Conservation (phyloP, 64 coral and sea anemone genomes). For the Anthopleura sola region DNA sequence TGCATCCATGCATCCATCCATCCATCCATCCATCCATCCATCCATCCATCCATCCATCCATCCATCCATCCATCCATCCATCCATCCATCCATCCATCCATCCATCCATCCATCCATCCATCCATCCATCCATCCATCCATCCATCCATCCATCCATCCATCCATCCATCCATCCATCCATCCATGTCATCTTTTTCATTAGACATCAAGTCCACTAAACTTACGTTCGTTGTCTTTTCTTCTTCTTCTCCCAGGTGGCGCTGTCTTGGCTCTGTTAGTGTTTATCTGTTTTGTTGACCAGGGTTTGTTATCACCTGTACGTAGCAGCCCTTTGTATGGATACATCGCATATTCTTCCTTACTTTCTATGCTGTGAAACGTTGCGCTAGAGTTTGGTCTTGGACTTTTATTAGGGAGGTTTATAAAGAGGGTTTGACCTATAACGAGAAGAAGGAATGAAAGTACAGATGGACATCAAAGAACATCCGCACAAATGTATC, state of each 20-base stretch:
- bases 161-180: background rate
- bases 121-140: background rate
- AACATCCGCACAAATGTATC: too few relatives aligned
- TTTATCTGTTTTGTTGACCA: background rate
- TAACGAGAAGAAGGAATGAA: background rate
- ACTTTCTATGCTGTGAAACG: constrained; percentile 28
- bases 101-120: too few relatives aligned
- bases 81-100: too few relatives aligned
- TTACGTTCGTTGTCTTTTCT: constrained; percentile 4
- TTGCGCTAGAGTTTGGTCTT: constrained; percentile 44
- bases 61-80: too few relatives aligned
- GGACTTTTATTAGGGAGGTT: constrained; percentile 16
- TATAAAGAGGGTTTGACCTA: constrained; percentile 43
- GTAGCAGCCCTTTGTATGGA: constrained; percentile 26
- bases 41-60: too few relatives aligned
- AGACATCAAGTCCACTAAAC: background rate
- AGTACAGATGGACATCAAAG: too few relatives aligned
- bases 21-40: too few relatives aligned
- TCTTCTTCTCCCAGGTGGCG: background rate
- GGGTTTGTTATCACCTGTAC: background rate
- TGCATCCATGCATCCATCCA: too few relatives aligned
- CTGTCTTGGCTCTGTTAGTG: constrained; percentile 9
- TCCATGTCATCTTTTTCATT: background rate
- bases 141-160: background rate
- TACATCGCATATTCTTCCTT: constrained; percentile 56